phyloP scores from a whole-genome alignment of 2,888 invertebrate genomes.

The Xylota sylvarum region DNA sequence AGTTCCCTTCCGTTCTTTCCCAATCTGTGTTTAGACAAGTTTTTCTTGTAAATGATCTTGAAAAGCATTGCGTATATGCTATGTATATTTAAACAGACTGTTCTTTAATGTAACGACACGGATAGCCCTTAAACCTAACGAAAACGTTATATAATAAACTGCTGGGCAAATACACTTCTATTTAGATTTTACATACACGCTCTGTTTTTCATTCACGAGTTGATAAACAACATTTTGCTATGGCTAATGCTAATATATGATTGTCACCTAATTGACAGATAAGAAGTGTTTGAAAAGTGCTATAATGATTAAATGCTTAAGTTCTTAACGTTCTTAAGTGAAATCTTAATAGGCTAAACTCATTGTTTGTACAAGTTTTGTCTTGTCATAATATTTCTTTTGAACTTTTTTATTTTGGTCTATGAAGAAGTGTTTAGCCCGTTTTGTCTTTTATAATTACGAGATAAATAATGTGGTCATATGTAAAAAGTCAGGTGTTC shows the following conservation, averaged over 20 bases:
- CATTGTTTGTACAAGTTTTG: background rate
- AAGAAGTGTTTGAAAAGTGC: conserved; percentile 1
- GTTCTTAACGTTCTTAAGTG: background rate
- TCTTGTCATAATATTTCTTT: background rate
- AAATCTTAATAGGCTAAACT: background rate
- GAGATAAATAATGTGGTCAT: no score
- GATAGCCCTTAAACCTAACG: background rate
- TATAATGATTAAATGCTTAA: conserved; percentile 7
- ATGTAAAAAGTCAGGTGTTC: no score
- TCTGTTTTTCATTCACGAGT: background rate
- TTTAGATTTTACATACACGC: background rate
- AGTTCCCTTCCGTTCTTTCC: no score
- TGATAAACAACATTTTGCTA: background rate
- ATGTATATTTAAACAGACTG: background rate
- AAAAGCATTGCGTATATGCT: background rate
- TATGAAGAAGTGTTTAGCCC: no score
- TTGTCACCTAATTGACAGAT: conserved; percentile 10
- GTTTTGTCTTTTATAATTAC: no score
- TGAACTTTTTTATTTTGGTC: no score
- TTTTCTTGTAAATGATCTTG: background rate
- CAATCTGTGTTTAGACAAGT: background rate
- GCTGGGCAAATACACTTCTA: background rate
- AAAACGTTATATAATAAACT: background rate
- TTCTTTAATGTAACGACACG: background rate
- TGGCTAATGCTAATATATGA: background rate